Conservation (phyloP, 2,113 vertebrate genomes). For the Pachycephala philippinensis region DNA sequence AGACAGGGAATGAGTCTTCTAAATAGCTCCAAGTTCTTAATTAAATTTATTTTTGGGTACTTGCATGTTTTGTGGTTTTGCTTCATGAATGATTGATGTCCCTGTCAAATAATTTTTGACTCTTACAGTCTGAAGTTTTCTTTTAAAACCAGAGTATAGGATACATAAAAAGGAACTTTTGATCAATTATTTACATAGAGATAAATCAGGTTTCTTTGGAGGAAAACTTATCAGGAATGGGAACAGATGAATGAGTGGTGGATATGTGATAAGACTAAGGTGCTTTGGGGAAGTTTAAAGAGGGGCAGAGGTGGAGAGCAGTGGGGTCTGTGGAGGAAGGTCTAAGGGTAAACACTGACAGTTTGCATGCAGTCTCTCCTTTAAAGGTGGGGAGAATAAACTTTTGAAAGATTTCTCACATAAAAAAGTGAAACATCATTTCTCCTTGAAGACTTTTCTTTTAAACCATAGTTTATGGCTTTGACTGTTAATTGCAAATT, state of each 20-base stretch:
- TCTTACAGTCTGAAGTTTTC: not conserved
- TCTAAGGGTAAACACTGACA: not conserved
- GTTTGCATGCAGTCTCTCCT: not conserved
- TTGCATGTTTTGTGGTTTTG: not conserved
- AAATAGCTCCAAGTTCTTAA: not conserved
- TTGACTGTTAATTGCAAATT: not conserved
- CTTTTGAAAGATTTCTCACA: not conserved
- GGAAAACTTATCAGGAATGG: not conserved
- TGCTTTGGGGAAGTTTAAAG: not conserved
- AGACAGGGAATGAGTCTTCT: not conserved
- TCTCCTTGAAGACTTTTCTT: not conserved
- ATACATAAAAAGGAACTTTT: not conserved
- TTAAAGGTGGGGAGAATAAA: not conserved
- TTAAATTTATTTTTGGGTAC: not conserved
- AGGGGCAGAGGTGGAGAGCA: not conserved
- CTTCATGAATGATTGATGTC: slow-evolving; percentile 6
- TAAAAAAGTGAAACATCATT: not conserved
- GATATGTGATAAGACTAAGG: not conserved
- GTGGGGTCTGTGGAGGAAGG: not conserved
- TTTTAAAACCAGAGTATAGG: not conserved
- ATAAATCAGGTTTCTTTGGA: not conserved
- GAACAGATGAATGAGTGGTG: not conserved
- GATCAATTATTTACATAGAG: not conserved
- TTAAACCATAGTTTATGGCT: not conserved
- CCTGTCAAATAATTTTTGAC: not conserved